Evolutionary conservation across 2,888 invertebrate genomes (phyloP), one percentile per base, ranked within the genome.

Genomic region (Hyalella azteca): DNA sequence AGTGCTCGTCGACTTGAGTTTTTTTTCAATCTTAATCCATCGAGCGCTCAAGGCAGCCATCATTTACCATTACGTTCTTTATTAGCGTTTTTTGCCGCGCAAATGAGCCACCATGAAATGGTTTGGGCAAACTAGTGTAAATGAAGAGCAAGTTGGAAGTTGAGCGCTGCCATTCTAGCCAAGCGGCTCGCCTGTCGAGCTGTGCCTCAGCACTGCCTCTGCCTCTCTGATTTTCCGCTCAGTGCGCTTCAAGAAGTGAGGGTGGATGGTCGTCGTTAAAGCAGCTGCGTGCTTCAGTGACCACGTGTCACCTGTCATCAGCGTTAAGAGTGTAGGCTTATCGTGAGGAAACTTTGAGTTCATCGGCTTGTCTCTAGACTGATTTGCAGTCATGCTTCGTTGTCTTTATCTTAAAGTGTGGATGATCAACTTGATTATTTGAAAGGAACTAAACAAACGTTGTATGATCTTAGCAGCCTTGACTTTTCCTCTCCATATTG

Each of bases 261-360:
- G 36, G 66, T 66, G 66, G 22, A n/a, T 66, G 66, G 66, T 66
- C 5, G 66, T 19, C 36, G 66, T 29, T 5, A n/a, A n/a, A 19
- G 66, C 5, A 36, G 66, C 13, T 36, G 66, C 36, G 22, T n/a
- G 66, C 66, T 36, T 66, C 66, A 66, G 66, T 66, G 66, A 66
- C 66, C 66, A 36, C 66, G 66, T 66, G 66, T 66, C 66, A 66
- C 66, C 66, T 66, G 66, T 36, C 36, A 66, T 66, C 49, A 22
- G 54, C 29, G 54, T 54, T 54, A 11, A 5, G 9, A 9, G 9
- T 19, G 29, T 54, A 7, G 9, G 26, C 9, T n/a, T 54, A 9
- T 22, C 19, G 22, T 54, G 54, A 54, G 0, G 26, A 26, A 29
- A n/a, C 29, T 54, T 26, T 54, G 22, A 26, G 22, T 26, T 7